phyloP scores from a whole-genome alignment of 2,113 vertebrate species.

The Strix aluco region DNA sequence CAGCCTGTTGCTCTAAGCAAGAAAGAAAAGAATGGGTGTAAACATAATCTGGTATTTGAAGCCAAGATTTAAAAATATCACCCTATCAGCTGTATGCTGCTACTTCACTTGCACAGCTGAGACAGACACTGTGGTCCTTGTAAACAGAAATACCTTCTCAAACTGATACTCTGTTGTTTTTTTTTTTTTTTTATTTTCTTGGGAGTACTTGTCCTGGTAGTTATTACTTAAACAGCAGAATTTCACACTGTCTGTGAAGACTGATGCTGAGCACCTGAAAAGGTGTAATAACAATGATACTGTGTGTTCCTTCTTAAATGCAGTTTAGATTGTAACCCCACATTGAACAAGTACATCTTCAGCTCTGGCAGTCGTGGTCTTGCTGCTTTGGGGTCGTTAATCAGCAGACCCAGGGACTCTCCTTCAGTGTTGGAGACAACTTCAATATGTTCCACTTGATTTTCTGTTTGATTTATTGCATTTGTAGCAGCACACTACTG shows the following conservation, averaged over 20 bases:
- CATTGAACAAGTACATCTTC: neutral
- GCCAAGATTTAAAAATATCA: neutral
- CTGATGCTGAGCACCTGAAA: neutral
- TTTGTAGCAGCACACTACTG: neutral
- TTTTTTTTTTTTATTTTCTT: neutral
- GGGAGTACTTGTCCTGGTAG: neutral
- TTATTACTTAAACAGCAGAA: neutral
- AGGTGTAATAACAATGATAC: neutral
- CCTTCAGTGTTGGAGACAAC: neutral
- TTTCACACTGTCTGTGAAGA: neutral
- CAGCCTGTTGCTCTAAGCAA: neutral
- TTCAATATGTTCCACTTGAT: neutral
- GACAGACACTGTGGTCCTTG: neutral
- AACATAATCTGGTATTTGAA: neutral
- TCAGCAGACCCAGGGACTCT: neutral
- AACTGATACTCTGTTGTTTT: fast-evolving
- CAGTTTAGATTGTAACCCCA: neutral
- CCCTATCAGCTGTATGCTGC: neutral
- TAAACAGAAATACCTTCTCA: neutral
- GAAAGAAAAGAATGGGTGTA: neutral
- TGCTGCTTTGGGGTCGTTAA: neutral
- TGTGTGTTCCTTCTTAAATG: neutral
- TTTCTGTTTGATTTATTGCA: neutral
- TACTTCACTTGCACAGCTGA: neutral
- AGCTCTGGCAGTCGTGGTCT: neutral